Base-by-base conservation (phyloP, 2,797 vertebrate species). In the Sebastes kiyomatsui region DNA sequence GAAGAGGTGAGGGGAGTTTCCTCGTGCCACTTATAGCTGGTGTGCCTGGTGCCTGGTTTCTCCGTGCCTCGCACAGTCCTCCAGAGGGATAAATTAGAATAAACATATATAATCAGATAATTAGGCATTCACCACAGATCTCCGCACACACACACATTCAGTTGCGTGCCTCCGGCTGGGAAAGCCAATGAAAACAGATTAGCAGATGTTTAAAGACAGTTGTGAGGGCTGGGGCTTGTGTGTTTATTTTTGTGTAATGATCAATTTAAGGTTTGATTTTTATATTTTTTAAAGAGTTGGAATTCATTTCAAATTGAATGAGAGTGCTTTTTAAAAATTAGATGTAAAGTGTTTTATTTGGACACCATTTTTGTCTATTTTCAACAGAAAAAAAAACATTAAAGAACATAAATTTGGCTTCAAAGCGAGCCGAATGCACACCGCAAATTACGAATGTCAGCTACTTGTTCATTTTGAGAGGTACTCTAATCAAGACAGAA, bases 81-180 rank as follows among this genome's bases (percentile, higher is more conserved):
- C 95, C 81, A 78, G 92, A 95, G 93, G 90, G 90, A 93, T 85
- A 80, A 88, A 89, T 95, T 94, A 93, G 91, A 95, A 95, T 94
- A 95, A 95, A 95, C 94, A 95, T 93, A 95, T 95, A 95, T 95
- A 94, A 95, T 94, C 93, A 94, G 90, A 94, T 95, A 93, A 95
- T 95, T 95, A 94, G 84, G 90, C 88, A 94, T 92, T 95, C 88
- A 91, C 82, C 90, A 85, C 90, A 88, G 70, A 83, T 77, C 78
- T 62, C 69, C 14, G 0, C 79, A 20, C 67, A 35, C 35, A 33
- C 20, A 67, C 71, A 84, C 77, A 86, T 42, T 83, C 12, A 65
- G 75, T 54, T 87, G 82, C 78, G 42, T 73, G 85, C 90, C 91
- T 82, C 74, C 3, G 88, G 92, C 92, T 87, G 83, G 66, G 67